phyloP scores from a whole-genome alignment of 1,140 invertebrate genomes.

The Asobara japonica region DNA sequence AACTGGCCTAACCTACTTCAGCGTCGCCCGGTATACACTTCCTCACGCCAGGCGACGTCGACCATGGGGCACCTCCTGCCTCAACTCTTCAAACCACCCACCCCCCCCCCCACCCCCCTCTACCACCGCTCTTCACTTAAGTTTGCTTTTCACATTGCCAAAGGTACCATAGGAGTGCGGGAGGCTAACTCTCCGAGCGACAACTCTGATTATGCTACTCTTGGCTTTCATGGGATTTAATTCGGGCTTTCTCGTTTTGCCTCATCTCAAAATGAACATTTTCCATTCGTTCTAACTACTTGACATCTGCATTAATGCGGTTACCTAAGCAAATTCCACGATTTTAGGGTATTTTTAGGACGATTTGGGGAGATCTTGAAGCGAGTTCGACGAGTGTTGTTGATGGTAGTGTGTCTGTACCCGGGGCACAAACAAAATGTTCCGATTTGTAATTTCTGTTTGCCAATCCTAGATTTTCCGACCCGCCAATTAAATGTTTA shows the following conservation, averaged over 20 bases:
- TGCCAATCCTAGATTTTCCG: too few species aligned
- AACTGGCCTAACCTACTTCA: not conserved
- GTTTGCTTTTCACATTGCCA: constrained; percentile 12
- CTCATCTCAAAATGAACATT: constrained; percentile 25
- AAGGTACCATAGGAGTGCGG: constrained; percentile 48
- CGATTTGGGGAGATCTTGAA: not conserved
- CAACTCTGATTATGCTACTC: constrained; percentile 59
- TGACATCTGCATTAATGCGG: constrained; percentile 1
- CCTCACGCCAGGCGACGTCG: constrained; percentile 17
- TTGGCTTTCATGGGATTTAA: constrained; percentile 49
- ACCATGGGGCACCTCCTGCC: constrained; percentile 33
- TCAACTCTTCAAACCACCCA: constrained; percentile 19
- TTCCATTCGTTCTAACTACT: constrained; percentile 8
- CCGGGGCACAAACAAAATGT: too few species aligned
- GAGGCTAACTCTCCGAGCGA: constrained; percentile 60
- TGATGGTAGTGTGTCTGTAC: too few species aligned
- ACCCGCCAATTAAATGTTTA: too few species aligned
- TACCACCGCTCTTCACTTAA: constrained; percentile 38
- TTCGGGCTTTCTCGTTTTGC: constrained; percentile 37
- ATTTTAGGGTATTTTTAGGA: not conserved
- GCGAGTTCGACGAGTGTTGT: too few species aligned
- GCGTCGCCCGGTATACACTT: not conserved
- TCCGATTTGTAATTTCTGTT: too few species aligned
- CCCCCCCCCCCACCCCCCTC: constrained; percentile 34
- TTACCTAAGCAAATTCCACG: not conserved